Percentiles rank a stretch among this genome's conserved stretches.
Evolutionary conservation across 2,113 vertebrate species (phyloP).

Genomic region (Tupaia tana): DNA sequence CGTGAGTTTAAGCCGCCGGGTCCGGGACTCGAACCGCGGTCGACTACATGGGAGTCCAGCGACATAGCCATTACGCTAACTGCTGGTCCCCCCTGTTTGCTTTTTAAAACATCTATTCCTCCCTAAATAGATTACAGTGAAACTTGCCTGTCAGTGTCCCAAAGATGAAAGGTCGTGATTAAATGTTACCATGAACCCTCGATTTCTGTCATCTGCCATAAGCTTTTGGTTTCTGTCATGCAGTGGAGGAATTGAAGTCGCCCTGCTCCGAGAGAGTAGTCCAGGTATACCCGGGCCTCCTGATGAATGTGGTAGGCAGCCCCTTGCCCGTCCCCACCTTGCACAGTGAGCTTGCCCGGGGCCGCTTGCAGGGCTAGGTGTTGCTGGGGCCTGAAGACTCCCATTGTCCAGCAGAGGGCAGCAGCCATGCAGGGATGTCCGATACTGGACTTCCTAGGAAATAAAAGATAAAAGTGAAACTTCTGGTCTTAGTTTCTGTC

Average conservation of each 20-base stretch:
- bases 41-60: too few species aligned
- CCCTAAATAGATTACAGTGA: neutral
- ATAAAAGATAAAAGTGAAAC: neutral
- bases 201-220: neutral
- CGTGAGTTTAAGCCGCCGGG: too few species aligned
- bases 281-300: neutral
- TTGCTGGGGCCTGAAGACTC: neutral
- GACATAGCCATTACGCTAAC: too few species aligned
- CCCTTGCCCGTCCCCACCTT: neutral
- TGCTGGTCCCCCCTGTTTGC: too few species aligned
- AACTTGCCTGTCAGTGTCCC: neutral
- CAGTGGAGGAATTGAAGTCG: neutral
- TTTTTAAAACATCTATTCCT: neutral
- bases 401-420: neutral
- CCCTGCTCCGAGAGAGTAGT: neutral
- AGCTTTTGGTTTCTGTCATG: neutral
- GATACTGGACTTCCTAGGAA: neutral
- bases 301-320: neutral
- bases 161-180: neutral
- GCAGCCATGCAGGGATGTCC: neutral
- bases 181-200: neutral
- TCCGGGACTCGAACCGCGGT: too few species aligned
- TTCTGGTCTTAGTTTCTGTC: neutral
- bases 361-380: neutral
- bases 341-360: neutral